Conservation (phyloP, 2,113 vertebrate species). For the Syngnathus scovelli region DNA sequence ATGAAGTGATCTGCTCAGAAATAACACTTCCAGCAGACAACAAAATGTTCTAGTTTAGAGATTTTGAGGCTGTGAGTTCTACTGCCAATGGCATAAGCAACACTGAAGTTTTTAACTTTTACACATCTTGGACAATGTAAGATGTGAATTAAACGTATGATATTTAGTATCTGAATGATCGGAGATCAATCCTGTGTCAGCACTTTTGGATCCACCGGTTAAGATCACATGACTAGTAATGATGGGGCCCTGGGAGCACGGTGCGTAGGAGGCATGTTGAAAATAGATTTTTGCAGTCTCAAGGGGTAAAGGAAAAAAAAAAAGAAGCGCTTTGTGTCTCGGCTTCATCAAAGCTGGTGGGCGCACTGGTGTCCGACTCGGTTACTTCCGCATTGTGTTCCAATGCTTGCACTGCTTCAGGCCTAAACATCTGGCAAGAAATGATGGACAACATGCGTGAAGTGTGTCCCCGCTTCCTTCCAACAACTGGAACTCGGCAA, state of each 20-base stretch:
- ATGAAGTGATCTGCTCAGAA: not conserved
- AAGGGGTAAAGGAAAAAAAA: not conserved
- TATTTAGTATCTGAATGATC: too few species aligned
- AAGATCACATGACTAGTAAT: not conserved
- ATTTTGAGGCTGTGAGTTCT: not conserved
- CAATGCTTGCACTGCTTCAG: conserved; percentile 2
- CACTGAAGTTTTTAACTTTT: not conserved
- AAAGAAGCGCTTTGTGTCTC: not conserved
- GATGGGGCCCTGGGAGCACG: not conserved
- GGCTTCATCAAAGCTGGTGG: conserved; percentile 3
- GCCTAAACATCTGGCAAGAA: conserved; percentile 2
- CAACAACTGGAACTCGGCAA: conserved; percentile 6
- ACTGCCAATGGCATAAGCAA: not conserved
- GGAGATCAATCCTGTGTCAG: not conserved
- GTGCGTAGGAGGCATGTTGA: not conserved
- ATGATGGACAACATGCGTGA: conserved; percentile 4
- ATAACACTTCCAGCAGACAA: not conserved
- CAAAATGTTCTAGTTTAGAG: not conserved
- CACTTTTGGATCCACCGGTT: not conserved
- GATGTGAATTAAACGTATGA: too few species aligned
- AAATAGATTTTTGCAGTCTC: not conserved
- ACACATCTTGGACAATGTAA: not conserved
- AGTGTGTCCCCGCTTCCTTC: not conserved
- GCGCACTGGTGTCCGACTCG: conserved; percentile 3
- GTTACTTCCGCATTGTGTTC: not conserved